Conservation (phyloP, 2,888 invertebrate genomes). For the Folsomia manolachei region DNA sequence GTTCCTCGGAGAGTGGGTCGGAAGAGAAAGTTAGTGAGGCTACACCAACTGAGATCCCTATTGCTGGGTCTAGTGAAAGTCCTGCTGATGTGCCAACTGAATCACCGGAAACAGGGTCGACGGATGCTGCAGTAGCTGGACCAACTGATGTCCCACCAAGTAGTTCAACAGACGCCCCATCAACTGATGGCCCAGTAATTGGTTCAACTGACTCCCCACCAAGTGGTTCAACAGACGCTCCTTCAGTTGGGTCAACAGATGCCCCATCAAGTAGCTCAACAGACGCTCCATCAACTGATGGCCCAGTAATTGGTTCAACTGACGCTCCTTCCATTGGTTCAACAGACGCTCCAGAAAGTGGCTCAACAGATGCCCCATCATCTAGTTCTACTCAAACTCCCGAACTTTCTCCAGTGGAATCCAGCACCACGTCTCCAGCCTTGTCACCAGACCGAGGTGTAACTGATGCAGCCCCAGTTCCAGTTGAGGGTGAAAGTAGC, state of each 20-base stretch:
- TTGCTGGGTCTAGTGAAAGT: neutral
- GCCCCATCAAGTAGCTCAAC: neutral
- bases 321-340: neutral
- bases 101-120: neutral
- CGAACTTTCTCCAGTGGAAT: neutral
- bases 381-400: neutral
- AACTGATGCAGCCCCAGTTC: neutral
- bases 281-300: neutral
- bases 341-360: neutral
- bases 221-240: neutral
- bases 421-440: neutral
- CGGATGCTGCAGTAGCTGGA: neutral
- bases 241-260: neutral
- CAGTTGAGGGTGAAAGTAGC: neutral
- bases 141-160: neutral
- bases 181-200: neutral
- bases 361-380: neutral
- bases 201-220: neutral
- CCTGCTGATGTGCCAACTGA: neutral
- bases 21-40: neutral
- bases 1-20: neutral
- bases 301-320: neutral
- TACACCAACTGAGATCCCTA: slow-evolving; percentile 8
- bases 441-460: neutral
- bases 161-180: neutral